A percentile compares a stretch with the other conserved stretches of the same genome.
Evolutionary conservation across 1,140 invertebrate species (phyloP).

Genomic region (Drosophila rhopaloa): DNA sequence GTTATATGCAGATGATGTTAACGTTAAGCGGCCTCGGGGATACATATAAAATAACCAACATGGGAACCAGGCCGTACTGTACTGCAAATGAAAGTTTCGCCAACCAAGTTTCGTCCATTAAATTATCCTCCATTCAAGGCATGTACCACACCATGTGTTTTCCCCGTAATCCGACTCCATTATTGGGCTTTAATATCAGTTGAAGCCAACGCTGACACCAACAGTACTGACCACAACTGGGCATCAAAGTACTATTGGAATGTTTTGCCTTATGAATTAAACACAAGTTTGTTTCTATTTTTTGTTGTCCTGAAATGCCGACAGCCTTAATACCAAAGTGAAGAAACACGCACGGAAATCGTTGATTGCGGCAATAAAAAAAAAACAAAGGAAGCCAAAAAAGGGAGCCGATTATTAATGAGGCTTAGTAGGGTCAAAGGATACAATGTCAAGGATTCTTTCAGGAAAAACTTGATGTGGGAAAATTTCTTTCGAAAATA

Average conservation of each 20-base stretch:
- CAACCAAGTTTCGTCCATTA: conserved; percentile 25
- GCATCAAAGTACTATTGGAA: conserved; percentile 30
- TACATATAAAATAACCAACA: conserved; percentile 53
- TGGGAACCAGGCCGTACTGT: conserved; percentile 18
- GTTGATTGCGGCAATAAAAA: conserved; percentile 41
- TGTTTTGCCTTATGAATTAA: conserved; percentile 68
- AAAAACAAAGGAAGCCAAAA: conserved; percentile 37
- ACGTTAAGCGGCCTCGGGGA: conserved; percentile 65
- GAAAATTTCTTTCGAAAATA: conserved; percentile 6
- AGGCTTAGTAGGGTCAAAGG: conserved; percentile 11
- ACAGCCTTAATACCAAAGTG: conserved; percentile 16
- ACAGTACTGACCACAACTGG: conserved; percentile 7
- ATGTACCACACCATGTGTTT: conserved; percentile 15
- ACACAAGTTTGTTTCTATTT: conserved; percentile 49
- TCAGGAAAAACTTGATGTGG: conserved; percentile 2
- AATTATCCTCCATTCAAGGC: conserved; percentile 38
- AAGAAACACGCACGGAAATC: conserved; percentile 66
- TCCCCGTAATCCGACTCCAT: conserved; percentile 27
- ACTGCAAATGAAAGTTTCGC: conserved; percentile 52
- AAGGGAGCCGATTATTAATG: conserved; percentile 31
- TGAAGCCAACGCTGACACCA: conserved; percentile 20
- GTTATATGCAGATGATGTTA: conserved; percentile 68
- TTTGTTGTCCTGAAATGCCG: conserved; percentile 34
- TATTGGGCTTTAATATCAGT: conserved; percentile 68
- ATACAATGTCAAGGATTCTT: conserved; percentile 19